Base-by-base conservation (phyloP, 2,888 invertebrate genomes). In the Hydriomena furcata region DNA sequence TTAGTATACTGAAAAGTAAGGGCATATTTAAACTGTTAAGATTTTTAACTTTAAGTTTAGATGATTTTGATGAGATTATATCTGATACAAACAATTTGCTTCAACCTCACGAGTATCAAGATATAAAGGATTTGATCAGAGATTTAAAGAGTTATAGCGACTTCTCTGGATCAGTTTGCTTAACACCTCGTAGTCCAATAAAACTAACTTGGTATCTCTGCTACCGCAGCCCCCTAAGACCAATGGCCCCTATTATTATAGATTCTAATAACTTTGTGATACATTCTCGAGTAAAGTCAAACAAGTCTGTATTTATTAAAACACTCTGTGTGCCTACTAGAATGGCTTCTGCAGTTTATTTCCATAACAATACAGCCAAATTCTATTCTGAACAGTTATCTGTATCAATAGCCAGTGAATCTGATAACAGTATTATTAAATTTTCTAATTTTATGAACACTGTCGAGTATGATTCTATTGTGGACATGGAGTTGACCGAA, bases 11-110 rank as follows among this genome's bases (percentile, higher is more conserved):
- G 45, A 73, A 78, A 32, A 81, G 84, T 24, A 76, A 79, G 63
- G 87, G 82, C n/a, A 66, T 91, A 42, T 80, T 91, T 38, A 69
- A 82, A 49, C 69, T 87, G 42, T 71, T 93, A 49, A 79, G 92
- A 55, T 91, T 92, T 63, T 62, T 68, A 12, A 68, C 82, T 10
- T 60, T 91, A 5, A 66, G 76, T 49, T 48, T 69, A 31, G 71
- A 79, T 41, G 91, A 91, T 45, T 75, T 92, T 30, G 68, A 82
- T 46, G 82, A 84, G 65, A 75, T 91, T 48, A 60, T 68, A 42
- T 62, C 58, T 37, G 72, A 78, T 63, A 60, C 68, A 30, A 71
- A 79, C 55, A 86, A 86, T 63, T 62, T 91, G 12, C 63, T 91
- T 8, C 58, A 77, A 25, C 69, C 77, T 48, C 61, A 67, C 50